Base-by-base conservation (phyloP, 92 coral and sea anemone species). In the Nematostella vectensis region DNA sequence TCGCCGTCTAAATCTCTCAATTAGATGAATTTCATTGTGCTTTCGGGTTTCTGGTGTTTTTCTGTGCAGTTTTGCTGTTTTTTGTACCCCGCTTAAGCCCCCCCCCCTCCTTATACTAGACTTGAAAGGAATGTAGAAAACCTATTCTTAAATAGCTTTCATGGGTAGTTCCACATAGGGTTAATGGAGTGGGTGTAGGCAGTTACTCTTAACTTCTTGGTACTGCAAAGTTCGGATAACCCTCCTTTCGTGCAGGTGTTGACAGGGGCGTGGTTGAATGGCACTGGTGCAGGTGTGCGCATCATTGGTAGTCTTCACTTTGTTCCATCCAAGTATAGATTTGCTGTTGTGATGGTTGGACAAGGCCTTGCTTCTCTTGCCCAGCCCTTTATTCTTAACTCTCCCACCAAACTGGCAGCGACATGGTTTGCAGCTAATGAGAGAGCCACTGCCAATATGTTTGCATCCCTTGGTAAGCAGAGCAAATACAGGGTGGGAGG, bases 401-500 rank as follows among this genome's bases (percentile, higher is more conserved):
- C 89, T 16, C 97, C 97, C 4, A 87, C 97, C 13, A 89, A 85
- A 63, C 80, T 89, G 27, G 97, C 97, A 54, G 97, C 95, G 4
- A 58, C 77, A 53, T 89, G 97, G 97, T 89, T 89, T 67, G 95
- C 83, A 9, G 80, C 89, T 4, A 69, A 74, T 36, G 83, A 89
- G 57, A 70, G 95, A 63, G 79, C 88, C 2, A 68, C 84, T 31
- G 97, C 97, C 20, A 89, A 85, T 58, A 89, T 81, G 95, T 38
- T 89, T 19, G 79, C 87, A 15, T 85, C 97, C 11, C 64, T 87
- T 15, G 70, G 96, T 84, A 42, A 76, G 79, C n/a, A n/a, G n/a
- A n/a, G n/a, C n/a, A n/a, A n/a, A n/a, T n/a, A 16, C 15, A 13
- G n/a, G 11, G 10, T 37, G 10, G 44, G 44, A 10, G 10, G 44